A percentile compares a stretch with the other conserved stretches of the same genome.
Evolutionary conservation across 2,888 invertebrate species (phyloP).

Genomic region (Campopleginae sp.): DNA sequence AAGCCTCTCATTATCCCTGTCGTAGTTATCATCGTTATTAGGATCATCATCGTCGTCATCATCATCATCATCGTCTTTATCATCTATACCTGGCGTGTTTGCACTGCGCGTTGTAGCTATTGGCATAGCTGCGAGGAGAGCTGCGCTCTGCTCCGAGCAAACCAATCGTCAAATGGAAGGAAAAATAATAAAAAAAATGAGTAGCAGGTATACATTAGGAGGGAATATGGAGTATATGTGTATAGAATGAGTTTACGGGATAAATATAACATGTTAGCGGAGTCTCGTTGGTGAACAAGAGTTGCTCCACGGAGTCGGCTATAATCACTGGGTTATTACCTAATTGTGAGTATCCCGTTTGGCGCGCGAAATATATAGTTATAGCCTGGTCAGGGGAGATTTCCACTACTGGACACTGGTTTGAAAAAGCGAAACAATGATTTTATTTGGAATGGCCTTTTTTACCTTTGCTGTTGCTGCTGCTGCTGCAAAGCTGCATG

Average conservation of each 20-base stretch:
- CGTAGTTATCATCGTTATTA: slow-evolving; percentile 57
- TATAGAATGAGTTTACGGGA: neutral
- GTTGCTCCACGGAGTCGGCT: slow-evolving; percentile 67
- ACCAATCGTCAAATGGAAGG: slow-evolving; percentile 64
- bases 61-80: slow-evolving; percentile 75
- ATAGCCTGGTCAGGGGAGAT: slow-evolving; percentile 23
- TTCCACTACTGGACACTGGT: slow-evolving; percentile 31
- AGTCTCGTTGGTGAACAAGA: slow-evolving; percentile 70
- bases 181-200: slow-evolving; percentile 71
- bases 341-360: slow-evolving; percentile 79
- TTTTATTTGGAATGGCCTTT: neutral
- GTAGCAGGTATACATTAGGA: neutral
- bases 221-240: slow-evolving; percentile 26
- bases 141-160: neutral
- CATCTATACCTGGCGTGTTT: slow-evolving; percentile 77
- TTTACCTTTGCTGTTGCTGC: too few species aligned
- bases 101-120: slow-evolving; percentile 72
- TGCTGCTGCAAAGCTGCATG: slow-evolving; percentile 36
- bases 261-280: slow-evolving; percentile 22
- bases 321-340: slow-evolving; percentile 82
- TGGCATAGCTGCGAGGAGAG: slow-evolving; percentile 30
- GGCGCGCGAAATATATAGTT: slow-evolving; percentile 68
- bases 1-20: slow-evolving; percentile 74
- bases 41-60: slow-evolving; percentile 74
- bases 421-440: slow-evolving; percentile 21